These are phyloP conservation scores for Diachasma alloeum DNA, from an alignment of 1,140 invertebrate genomes.

Conservation along the genomic window DNA sequence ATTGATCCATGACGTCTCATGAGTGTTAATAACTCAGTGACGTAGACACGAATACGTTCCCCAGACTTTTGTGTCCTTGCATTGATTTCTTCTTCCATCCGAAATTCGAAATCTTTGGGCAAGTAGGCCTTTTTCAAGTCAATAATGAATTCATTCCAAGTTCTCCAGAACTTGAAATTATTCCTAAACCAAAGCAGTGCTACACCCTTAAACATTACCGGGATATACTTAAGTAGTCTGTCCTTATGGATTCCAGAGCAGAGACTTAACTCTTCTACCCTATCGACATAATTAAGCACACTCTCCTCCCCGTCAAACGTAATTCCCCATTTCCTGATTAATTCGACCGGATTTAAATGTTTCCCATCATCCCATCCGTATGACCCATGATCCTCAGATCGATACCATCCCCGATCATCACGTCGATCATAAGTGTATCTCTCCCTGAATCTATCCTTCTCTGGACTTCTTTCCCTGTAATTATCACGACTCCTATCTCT, in stretches of 20 bases:
- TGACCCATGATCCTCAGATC: background rate
- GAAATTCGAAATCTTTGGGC: background rate
- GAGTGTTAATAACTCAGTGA: background rate
- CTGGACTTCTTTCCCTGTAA: no score
- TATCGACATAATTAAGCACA: background rate
- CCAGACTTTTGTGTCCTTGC: background rate
- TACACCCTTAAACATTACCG: background rate
- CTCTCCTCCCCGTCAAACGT: background rate
- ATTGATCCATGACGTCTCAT: background rate
- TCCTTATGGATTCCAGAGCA: background rate
- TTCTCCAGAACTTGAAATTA: background rate
- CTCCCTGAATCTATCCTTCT: no score
- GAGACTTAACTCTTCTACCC: background rate
- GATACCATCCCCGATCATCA: no score
- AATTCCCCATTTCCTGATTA: background rate
- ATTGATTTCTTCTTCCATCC: background rate
- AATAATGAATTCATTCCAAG: background rate
- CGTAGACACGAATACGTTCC: background rate
- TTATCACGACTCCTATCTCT: no score
- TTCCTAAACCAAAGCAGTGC: background rate
- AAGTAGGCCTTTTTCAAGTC: background rate
- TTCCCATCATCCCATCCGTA: no score
- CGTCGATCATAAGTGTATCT: no score
- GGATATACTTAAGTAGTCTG: background rate
- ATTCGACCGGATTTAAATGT: background rate